These are phyloP conservation scores for Poeciliopsis presidionis DNA, from an alignment of 2,797 vertebrate genomes.

Conservation along the genomic window DNA sequence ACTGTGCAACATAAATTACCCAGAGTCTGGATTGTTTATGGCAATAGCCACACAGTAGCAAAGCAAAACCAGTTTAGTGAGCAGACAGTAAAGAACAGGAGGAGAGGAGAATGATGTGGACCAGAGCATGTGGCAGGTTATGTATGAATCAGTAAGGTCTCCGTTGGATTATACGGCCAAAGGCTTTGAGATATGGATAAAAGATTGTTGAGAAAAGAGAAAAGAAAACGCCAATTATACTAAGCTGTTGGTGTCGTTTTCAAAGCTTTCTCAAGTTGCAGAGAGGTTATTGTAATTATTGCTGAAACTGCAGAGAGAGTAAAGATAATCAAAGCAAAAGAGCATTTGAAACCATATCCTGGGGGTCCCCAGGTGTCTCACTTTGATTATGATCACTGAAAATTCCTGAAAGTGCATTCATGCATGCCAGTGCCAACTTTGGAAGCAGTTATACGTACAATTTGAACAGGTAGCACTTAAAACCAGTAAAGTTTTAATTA, in stretches of 20 bases:
- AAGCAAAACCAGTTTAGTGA: slow-evolving; percentile 15
- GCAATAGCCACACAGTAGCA: slow-evolving; percentile 25
- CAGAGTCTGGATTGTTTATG: slow-evolving; percentile 25
- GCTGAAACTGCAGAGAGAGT: background rate
- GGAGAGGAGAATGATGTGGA: slow-evolving; percentile 20
- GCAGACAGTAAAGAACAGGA: slow-evolving; percentile 21
- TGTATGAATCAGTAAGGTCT: slow-evolving; percentile 42
- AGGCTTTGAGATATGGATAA: background rate
- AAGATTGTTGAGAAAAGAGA: background rate
- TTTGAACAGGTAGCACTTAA: background rate
- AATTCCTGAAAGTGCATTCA: background rate
- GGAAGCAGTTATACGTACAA: background rate
- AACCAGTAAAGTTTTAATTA: background rate
- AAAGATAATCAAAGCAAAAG: background rate
- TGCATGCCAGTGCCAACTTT: background rate
- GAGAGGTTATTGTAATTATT: background rate
- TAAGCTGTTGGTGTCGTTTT: background rate
- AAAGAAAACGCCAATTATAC: background rate
- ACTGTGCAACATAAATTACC: slow-evolving; percentile 22
- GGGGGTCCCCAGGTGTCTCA: background rate
- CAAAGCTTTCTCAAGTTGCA: background rate
- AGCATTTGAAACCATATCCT: background rate
- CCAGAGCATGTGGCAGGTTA: slow-evolving; percentile 46
- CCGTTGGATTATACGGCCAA: background rate
- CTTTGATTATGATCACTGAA: background rate